phyloP scores from a whole-genome alignment of 2,888 invertebrate genomes.

The Endotricha flammealis region DNA sequence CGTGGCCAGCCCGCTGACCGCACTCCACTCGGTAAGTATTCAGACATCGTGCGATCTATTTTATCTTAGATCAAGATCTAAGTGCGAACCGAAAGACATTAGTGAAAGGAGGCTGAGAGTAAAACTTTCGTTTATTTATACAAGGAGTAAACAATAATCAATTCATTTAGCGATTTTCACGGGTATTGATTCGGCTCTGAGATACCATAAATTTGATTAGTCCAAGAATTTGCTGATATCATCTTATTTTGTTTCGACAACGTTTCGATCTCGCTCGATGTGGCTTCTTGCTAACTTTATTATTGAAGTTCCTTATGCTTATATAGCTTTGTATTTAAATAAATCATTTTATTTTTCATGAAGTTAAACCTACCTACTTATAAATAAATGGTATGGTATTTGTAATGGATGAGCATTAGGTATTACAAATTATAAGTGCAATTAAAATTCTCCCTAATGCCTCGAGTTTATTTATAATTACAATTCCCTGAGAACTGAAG shows the following conservation, averaged over 20 bases:
- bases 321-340: too few species aligned
- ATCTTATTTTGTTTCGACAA: constrained; percentile 22
- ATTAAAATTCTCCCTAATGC: too few species aligned
- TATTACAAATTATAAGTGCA: too few species aligned
- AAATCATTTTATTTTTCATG: too few species aligned
- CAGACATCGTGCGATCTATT: constrained; percentile 70
- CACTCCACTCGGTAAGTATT: constrained; percentile 42
- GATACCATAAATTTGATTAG: constrained; percentile 53
- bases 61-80: constrained; percentile 69
- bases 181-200: constrained; percentile 28
- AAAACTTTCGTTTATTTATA: constrained; percentile 66
- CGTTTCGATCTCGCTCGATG: too few species aligned
- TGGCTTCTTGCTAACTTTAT: too few species aligned
- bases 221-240: constrained; percentile 33
- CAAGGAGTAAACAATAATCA: constrained; percentile 69
- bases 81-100: constrained; percentile 64
- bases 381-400: too few species aligned
- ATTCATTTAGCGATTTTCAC: constrained; percentile 60
- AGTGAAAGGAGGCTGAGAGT: constrained; percentile 70
- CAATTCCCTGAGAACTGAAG: too few species aligned
- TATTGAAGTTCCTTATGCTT: too few species aligned
- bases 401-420: too few species aligned
- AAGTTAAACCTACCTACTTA: too few species aligned
- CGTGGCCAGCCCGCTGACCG: constrained; percentile 55
- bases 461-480: too few species aligned